Base-by-base conservation (phyloP, 2,797 vertebrate species). In the Platyrinchus mystaceus region DNA sequence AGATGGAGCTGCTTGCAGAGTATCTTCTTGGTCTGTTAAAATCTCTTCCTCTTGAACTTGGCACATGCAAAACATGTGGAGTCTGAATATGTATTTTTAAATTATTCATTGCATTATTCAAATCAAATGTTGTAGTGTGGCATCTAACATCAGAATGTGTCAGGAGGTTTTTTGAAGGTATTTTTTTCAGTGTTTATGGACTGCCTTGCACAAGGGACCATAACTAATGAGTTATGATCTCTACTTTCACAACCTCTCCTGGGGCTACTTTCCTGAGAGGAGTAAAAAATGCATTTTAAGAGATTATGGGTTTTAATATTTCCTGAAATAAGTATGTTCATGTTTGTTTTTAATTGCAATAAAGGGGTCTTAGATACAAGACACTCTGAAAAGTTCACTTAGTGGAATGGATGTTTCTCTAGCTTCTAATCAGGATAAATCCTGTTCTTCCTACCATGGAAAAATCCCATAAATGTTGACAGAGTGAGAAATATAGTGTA, bases 201-300 rank as follows among this genome's bases (percentile, higher is more conserved):
- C 50, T 36, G 53, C 8, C 10, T 88, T 5, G 8, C 15, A 43
- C 12, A 80, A 80, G 32, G 0, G 0, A 9, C 55, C 11, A 7
- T 69, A 73, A 55, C 10, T 63, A 58, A 47, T 52, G 12, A 69
- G 26, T 32, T 66, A 32, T n/a, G 11, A 53, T 22, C 18, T 86
- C 28, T 74, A 32, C 7, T 41, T 27, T 32, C 71, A n/a, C 6
- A 28, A 28, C 1, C 4, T n/a, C 28, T 64, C 8, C 24, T 9
- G 19, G 21, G 7, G 5, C 20, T 59, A 9, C 23, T 47, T 53
- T 27, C 36, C 41, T 75, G 34, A 75, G 83, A 90, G 39, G 17
- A 66, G 9, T 50, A 64, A 93, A 58, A 14, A 81, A 46, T 60
- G 30, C 17, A 30, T 90, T 85, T 80, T 53, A 77, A 78, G 44